phyloP scores from a whole-genome alignment of 2,888 invertebrate genomes.

The Ornithoptera alexandrae region DNA sequence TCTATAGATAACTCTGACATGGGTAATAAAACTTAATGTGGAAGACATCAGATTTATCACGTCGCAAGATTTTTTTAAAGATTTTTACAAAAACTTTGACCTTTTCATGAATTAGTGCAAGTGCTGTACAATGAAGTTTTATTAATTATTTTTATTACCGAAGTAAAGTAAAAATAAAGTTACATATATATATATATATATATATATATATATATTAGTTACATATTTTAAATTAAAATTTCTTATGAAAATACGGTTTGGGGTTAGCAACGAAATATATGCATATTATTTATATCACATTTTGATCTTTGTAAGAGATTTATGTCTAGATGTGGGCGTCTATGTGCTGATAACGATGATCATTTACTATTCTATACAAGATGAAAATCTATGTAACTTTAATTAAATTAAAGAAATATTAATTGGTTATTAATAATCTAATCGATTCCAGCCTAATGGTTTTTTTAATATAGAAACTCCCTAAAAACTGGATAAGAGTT shows the following conservation, averaged over 20 bases:
- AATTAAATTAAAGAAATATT: neutral
- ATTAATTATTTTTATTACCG: neutral
- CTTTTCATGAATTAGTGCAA: no score
- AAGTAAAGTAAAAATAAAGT: neutral
- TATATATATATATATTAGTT: neutral
- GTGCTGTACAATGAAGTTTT: neutral
- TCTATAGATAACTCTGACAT: slow-evolving; percentile 19
- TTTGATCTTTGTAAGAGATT: neutral
- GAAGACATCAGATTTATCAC: slow-evolving; percentile 4
- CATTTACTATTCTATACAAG: no score
- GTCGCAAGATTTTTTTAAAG: neutral
- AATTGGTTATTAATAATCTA: neutral
- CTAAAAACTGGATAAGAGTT: neutral
- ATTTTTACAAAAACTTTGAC: neutral
- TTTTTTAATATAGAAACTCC: neutral
- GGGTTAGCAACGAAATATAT: no score
- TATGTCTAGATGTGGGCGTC: no score
- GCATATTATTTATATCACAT: neutral
- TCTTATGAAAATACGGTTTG: no score
- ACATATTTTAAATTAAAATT: no score
- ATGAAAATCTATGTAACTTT: neutral
- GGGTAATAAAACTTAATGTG: slow-evolving; percentile 15
- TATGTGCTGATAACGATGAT: no score
- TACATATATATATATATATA: neutral
- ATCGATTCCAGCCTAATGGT: neutral